These are phyloP conservation scores for Zaprionus bogoriensis DNA, from an alignment of 2,888 invertebrate species.

Conservation along the genomic window DNA sequence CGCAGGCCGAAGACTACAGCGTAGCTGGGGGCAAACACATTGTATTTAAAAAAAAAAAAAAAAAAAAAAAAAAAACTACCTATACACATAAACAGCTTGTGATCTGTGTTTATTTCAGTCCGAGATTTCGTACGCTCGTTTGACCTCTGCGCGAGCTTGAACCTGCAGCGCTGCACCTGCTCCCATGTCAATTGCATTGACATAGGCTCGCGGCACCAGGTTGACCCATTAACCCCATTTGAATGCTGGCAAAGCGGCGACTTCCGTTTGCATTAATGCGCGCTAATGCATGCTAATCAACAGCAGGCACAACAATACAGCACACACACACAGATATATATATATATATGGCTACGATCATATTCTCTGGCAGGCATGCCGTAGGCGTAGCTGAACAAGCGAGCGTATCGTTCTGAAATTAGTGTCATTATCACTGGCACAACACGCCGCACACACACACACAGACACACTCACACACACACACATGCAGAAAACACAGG, in stretches of 20 bases:
- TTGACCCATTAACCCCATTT: constrained; percentile 62
- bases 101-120: neutral
- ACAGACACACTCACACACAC: constrained; percentile 24
- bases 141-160: constrained; percentile 38
- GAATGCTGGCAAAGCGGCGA: constrained; percentile 19
- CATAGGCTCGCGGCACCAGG: constrained; percentile 4
- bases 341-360: constrained; percentile 5
- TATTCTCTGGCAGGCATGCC: constrained; percentile 4
- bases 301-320: constrained; percentile 9
- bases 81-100: neutral
- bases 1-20: neutral
- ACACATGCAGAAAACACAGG: neutral
- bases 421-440: constrained; percentile 73
- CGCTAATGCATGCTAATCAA: constrained; percentile 48
- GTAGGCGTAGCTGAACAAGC: constrained; percentile 9
- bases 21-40: neutral
- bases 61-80: too few species aligned
- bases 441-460: constrained; percentile 9
- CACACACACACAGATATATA: constrained; percentile 3
- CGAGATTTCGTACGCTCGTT: too few species aligned
- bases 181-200: constrained; percentile 15
- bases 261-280: constrained; percentile 60
- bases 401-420: constrained; percentile 53
- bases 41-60: too few species aligned
- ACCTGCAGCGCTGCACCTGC: constrained; percentile 29